Conservation (phyloP, 2,113 vertebrate genomes). For the Heterocephalus glaber region DNA sequence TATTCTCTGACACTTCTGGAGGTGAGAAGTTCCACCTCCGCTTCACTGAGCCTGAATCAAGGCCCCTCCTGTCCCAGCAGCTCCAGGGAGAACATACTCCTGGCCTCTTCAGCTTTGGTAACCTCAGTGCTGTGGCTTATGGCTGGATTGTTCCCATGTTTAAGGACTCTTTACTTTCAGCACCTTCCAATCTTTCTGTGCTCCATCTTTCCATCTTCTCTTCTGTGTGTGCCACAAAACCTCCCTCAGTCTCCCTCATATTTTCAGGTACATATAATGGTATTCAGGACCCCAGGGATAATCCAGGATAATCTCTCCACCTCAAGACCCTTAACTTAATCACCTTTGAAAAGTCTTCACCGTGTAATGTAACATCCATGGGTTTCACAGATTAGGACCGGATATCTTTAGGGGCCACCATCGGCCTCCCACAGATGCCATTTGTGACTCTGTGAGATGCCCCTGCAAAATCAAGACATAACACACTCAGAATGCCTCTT, state of each 20-base stretch:
- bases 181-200: neutral
- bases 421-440: neutral
- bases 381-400: neutral
- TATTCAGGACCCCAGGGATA: neutral
- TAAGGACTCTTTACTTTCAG: neutral
- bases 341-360: neutral
- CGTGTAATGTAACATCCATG: neutral
- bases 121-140: neutral
- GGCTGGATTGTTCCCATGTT: neutral
- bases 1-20: neutral
- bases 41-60: neutral
- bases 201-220: neutral
- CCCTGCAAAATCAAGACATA: neutral
- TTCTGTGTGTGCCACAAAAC: neutral
- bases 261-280: neutral
- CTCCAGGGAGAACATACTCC: neutral
- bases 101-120: neutral
- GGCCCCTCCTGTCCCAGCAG: neutral
- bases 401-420: neutral
- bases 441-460: neutral
- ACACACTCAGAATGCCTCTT: neutral
- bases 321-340: neutral
- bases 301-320: neutral
- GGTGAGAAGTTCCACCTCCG: neutral
- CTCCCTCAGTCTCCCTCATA: neutral